phyloP scores from a whole-genome alignment of 1,140 invertebrate species.

The Sesamia nonagrioides region DNA sequence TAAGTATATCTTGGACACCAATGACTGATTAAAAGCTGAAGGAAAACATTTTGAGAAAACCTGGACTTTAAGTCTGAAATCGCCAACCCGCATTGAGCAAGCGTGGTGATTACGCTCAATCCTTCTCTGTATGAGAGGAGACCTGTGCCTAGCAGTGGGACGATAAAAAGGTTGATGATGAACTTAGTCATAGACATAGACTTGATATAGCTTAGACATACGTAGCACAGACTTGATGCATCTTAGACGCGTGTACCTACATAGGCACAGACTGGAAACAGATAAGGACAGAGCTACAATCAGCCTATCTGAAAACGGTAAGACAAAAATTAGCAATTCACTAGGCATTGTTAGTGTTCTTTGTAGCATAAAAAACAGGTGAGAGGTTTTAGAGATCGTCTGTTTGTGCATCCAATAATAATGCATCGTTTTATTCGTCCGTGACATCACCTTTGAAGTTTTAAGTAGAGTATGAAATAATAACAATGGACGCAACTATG shows the following conservation, averaged over 20 bases:
- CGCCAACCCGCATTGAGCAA: too few relatives aligned
- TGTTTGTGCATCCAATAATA: neutral
- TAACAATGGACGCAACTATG: neutral
- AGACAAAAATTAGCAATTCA: constrained; percentile 8
- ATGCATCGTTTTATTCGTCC: constrained; percentile 11
- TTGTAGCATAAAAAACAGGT: constrained; percentile 21
- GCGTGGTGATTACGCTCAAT: too few relatives aligned
- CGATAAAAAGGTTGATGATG: too few relatives aligned
- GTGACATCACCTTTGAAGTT: constrained; percentile 20
- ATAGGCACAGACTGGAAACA: neutral
- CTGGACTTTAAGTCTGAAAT: too few relatives aligned
- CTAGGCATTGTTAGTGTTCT: constrained; percentile 22
- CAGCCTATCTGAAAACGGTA: neutral
- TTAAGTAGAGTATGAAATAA: neutral
- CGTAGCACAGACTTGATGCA: neutral
- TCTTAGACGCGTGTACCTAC: too few relatives aligned
- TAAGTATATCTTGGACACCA: too few relatives aligned
- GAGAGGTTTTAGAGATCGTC: neutral
- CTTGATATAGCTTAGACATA: neutral
- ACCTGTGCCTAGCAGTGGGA: too few relatives aligned
- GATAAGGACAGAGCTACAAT: constrained; percentile 15
- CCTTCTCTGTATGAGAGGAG: too few relatives aligned
- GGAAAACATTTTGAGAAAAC: too few relatives aligned
- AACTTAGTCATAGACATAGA: too few relatives aligned
- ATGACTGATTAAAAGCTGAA: too few relatives aligned